Evolutionary conservation across 2,113 vertebrate genomes (phyloP).

Genomic region (Peromyscus californicus): DNA sequence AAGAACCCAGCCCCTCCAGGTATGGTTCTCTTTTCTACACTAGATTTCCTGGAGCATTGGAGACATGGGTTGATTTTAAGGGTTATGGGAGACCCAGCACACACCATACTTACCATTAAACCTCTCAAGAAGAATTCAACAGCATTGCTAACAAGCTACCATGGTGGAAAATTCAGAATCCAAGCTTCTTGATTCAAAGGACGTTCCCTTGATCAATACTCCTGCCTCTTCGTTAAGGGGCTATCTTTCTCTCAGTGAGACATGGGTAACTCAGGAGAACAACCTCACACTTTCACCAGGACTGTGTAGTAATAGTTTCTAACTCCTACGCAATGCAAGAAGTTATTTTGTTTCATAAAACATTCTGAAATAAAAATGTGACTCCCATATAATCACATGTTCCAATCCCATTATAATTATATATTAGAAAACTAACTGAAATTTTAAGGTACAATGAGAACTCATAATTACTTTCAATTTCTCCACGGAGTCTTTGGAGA

Average conservation of each 20-base stretch:
- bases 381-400: neutral
- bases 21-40: neutral
- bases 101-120: neutral
- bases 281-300: neutral
- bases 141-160: neutral
- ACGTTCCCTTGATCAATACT: neutral
- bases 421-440: constrained; percentile 68
- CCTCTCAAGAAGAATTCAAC: neutral
- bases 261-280: neutral
- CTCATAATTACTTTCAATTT: constrained; percentile 93
- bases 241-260: constrained; percentile 22
- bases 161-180: constrained; percentile 38
- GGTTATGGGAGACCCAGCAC: neutral
- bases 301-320: neutral
- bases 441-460: constrained; percentile 71
- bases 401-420: constrained; percentile 60
- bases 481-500: constrained; percentile 90
- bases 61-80: neutral
- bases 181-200: neutral
- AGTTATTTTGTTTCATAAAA: constrained; percentile 38
- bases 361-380: constrained; percentile 11
- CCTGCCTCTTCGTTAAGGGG: neutral
- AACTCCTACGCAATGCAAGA: constrained; percentile 8
- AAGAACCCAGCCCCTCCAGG: neutral
- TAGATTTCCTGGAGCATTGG: neutral